Evolutionary conservation across 2,113 vertebrate genomes (phyloP).

Genomic region (Peromyscus californicus): DNA sequence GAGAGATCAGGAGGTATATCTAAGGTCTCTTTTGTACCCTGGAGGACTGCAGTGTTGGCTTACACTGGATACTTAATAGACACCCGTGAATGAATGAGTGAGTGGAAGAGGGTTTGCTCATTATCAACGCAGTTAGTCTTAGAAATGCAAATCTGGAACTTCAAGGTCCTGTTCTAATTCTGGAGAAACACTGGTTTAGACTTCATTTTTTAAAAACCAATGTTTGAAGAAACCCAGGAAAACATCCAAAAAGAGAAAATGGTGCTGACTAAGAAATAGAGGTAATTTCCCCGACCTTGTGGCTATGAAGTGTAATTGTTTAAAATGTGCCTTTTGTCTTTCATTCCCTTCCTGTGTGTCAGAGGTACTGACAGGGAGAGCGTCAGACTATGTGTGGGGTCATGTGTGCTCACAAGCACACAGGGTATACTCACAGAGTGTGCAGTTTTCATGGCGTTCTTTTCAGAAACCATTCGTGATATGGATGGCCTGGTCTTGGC

Average conservation of each 20-base stretch:
- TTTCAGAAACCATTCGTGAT: neutral
- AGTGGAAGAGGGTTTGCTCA: neutral
- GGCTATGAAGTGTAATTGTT: neutral
- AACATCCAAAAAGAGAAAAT: slow-evolving; percentile 12
- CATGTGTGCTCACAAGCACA: neutral
- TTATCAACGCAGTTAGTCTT: neutral
- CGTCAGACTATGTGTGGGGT: neutral
- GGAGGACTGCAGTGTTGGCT: neutral
- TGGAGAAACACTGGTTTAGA: neutral
- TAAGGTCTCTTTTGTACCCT: neutral
- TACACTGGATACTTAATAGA: neutral
- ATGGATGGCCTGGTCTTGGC: neutral
- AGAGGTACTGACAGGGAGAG: neutral
- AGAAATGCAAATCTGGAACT: slow-evolving; percentile 19
- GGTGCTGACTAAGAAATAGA: neutral
- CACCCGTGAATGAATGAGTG: neutral
- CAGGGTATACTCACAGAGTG: neutral
- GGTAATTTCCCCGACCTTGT: slow-evolving; percentile 4
- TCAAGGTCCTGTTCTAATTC: slow-evolving; percentile 34
- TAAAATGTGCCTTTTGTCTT: neutral
- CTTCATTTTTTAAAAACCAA: neutral
- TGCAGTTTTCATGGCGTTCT: neutral
- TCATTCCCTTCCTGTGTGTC: neutral
- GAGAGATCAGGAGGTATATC: neutral
- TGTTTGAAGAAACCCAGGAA: slow-evolving; percentile 1